Evolutionary conservation across 2,113 vertebrate species (phyloP).

Genomic region (Equus quagga): DNA sequence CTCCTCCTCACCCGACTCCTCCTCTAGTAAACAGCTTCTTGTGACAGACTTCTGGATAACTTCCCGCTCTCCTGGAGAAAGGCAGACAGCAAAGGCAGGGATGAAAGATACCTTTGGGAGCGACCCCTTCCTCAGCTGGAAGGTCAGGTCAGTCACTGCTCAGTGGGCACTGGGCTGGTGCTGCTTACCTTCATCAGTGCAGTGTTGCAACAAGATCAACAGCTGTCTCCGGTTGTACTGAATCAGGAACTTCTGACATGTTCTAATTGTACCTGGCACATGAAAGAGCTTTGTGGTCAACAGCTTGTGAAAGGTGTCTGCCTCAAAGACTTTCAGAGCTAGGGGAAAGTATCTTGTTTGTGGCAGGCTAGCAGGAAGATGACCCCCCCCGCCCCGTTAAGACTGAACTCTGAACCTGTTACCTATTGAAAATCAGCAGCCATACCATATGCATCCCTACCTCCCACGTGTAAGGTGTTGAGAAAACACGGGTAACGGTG

Average conservation of each 20-base stretch:
- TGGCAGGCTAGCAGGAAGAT: background rate
- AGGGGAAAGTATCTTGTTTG: background rate
- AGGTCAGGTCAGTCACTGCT: background rate
- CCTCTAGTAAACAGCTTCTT: slow-evolving; percentile 87
- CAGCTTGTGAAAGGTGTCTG: background rate
- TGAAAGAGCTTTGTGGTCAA: background rate
- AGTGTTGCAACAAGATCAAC: slow-evolving; percentile 90
- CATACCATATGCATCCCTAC: slow-evolving; percentile 82
- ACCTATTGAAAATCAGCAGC: background rate
- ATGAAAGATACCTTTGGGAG: background rate
- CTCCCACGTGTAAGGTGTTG: slow-evolving; percentile 95
- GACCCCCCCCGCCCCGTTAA: background rate
- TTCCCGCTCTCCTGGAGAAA: slow-evolving; percentile 89
- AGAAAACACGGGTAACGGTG: slow-evolving; percentile 91
- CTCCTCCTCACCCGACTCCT: slow-evolving; percentile 64
- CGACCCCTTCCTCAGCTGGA: background rate
- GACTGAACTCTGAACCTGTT: background rate
- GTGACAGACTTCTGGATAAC: slow-evolving; percentile 89
- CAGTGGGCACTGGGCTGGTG: background rate
- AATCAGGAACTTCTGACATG: slow-evolving; percentile 97
- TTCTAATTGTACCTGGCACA: slow-evolving; percentile 94
- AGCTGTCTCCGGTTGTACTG: slow-evolving; percentile 94
- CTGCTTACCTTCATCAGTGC: slow-evolving; percentile 91
- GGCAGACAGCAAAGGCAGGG: background rate
- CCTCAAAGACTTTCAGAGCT: background rate